Evolutionary conservation across 2,113 vertebrate genomes (phyloP).

Genomic region (Psammodynastes pulverulentus): DNA sequence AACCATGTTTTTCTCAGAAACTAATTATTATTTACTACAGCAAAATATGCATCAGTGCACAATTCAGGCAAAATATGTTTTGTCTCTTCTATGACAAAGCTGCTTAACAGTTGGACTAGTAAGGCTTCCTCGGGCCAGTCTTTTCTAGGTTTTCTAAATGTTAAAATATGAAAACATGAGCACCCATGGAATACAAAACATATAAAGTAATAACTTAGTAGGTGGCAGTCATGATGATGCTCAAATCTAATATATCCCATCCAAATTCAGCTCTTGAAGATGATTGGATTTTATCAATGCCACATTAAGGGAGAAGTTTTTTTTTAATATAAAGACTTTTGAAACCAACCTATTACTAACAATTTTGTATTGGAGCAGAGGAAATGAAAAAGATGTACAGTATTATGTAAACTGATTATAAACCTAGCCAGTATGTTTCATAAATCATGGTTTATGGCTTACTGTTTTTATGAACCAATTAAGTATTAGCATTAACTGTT

Average conservation of each 20-base stretch:
- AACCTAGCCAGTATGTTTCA: not conserved
- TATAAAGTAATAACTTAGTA: not conserved
- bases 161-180: not conserved
- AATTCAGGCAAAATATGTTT: not conserved
- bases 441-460: not conserved
- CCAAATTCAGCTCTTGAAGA: not conserved
- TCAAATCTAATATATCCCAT: not conserved
- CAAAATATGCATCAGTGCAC: not conserved
- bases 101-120: conserved; percentile 19
- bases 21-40: not conserved
- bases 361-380: not conserved
- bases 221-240: not conserved
- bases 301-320: conserved; percentile 7
- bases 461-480: not conserved
- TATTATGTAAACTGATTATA: conserved; percentile 1
- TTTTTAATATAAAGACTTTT: conserved; percentile 1
- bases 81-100: not conserved
- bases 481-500: not conserved
- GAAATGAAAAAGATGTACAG: not conserved
- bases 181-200: not conserved
- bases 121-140: conserved; percentile 1
- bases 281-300: not conserved
- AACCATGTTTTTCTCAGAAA: not conserved
- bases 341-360: not conserved
- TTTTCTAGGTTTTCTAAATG: not conserved